A percentile compares a stretch with the other conserved stretches of the same genome.
These are phyloP conservation scores for Papilio demoleus DNA, from an alignment of 2,888 invertebrate species.

Conservation along the genomic window DNA sequence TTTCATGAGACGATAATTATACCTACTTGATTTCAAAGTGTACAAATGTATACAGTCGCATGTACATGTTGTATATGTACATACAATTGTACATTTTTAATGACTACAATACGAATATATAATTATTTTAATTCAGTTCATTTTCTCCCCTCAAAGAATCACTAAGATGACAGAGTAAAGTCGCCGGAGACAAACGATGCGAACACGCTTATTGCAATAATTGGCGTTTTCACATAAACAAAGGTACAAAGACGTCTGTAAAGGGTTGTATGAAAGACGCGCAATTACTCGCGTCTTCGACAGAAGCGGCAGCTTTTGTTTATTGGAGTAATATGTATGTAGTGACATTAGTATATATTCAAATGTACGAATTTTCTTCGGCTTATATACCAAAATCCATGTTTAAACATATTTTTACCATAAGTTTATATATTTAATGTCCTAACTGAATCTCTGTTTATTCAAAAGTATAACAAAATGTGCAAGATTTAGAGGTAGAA, in stretches of 20 bases:
- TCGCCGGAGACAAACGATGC: slow-evolving; percentile 59
- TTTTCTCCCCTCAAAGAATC: slow-evolving; percentile 45
- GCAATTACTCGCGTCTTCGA: slow-evolving; percentile 62
- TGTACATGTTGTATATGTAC: not conserved
- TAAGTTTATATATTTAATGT: no score
- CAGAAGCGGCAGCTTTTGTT: slow-evolving; percentile 4
- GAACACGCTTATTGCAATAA: slow-evolving; percentile 73
- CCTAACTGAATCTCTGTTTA: no score
- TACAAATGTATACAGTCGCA: not conserved
- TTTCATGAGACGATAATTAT: no score
- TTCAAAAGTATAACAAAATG: no score
- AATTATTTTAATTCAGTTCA: slow-evolving; percentile 54
- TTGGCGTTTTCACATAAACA: slow-evolving; percentile 69
- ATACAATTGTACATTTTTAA: not conserved
- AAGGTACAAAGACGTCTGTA: slow-evolving; percentile 65
- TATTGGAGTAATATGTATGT: slow-evolving; percentile 5
- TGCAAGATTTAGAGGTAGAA: no score
- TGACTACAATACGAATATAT: slow-evolving; percentile 34
- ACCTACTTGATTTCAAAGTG: not conserved
- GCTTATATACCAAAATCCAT: no score
- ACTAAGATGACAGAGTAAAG: slow-evolving; percentile 51
- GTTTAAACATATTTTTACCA: no score
- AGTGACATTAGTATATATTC: slow-evolving; percentile 1
- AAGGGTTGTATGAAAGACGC: slow-evolving; percentile 72
- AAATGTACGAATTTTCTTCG: no score